phyloP scores from a whole-genome alignment of 2,888 invertebrate species.

The Troilus luridus region DNA sequence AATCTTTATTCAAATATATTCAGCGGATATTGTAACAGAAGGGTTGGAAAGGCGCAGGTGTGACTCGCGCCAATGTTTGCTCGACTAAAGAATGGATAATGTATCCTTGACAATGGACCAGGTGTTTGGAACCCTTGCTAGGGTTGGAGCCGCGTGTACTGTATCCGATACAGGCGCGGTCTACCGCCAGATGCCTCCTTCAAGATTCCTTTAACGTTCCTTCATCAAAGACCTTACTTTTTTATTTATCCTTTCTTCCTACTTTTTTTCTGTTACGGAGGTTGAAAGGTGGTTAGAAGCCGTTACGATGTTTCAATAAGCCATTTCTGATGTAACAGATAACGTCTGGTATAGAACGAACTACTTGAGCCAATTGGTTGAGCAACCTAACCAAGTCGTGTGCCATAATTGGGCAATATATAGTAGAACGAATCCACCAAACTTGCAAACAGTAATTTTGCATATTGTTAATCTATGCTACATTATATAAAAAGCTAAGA shows the following conservation, averaged over 20 bases:
- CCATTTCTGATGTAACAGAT: constrained; percentile 27
- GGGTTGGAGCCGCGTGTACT: background rate
- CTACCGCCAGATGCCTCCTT: background rate
- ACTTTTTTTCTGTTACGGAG: background rate
- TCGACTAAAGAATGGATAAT: background rate
- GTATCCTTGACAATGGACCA: constrained; percentile 32
- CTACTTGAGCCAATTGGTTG: background rate
- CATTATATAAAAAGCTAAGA: no score
- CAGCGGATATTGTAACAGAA: background rate
- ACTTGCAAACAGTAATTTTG: no score
- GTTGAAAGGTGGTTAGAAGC: constrained; percentile 20
- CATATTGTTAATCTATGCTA: no score
- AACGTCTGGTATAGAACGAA: background rate
- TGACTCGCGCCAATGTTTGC: constrained; percentile 25
- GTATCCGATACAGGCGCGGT: constrained; percentile 32
- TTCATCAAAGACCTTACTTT: constrained; percentile 12
- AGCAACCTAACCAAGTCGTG: background rate
- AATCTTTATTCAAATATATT: constrained; percentile 43
- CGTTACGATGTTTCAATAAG: constrained; percentile 14
- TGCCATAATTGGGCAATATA: background rate
- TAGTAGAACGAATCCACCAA: no score
- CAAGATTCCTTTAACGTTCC: background rate
- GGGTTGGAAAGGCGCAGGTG: background rate
- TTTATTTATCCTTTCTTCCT: constrained; percentile 23
- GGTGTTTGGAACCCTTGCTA: background rate